Percentiles rank a stretch among this genome's conserved stretches.
Conservation (phyloP, 1,140 invertebrate species). For the Alviniconcha marisindica region DNA sequence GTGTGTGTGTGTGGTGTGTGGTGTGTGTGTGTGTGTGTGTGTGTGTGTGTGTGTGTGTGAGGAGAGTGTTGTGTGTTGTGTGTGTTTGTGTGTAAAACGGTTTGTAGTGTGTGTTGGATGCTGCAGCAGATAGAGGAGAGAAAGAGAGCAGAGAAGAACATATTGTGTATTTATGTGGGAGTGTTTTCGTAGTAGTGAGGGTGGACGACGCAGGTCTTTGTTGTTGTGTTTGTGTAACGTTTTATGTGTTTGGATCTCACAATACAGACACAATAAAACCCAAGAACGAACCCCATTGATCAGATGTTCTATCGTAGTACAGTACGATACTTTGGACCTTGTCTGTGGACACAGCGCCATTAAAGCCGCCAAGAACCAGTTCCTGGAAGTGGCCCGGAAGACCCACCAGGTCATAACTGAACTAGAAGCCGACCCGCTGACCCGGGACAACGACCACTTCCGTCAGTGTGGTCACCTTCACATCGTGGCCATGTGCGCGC, state of each 20-base stretch:
- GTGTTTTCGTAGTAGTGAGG: too few species aligned
- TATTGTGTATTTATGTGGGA: too few species aligned
- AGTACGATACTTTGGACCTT: too few species aligned
- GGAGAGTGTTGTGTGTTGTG: too few species aligned
- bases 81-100: too few species aligned
- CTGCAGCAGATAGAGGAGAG: too few species aligned
- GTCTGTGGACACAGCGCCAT: not conserved
- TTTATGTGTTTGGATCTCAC: not conserved
- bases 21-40: too few species aligned
- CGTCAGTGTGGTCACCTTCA: constrained; percentile 19
- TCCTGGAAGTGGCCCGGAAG: not conserved
- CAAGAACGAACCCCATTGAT: not conserved
- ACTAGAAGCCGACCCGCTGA: not conserved
- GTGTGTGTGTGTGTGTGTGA: too few species aligned
- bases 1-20: too few species aligned
- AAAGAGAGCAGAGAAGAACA: too few species aligned
- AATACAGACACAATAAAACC: not conserved
- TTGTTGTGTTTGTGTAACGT: not conserved
- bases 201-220: not conserved
- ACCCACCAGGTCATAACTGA: constrained; percentile 11
- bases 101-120: too few species aligned
- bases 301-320: too few species aligned
- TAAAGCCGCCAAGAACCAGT: not conserved
- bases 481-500: not conserved
- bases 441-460: not conserved